Conservation (phyloP, 2,888 invertebrate genomes). For the Poecilobothrus nobilitatus region DNA sequence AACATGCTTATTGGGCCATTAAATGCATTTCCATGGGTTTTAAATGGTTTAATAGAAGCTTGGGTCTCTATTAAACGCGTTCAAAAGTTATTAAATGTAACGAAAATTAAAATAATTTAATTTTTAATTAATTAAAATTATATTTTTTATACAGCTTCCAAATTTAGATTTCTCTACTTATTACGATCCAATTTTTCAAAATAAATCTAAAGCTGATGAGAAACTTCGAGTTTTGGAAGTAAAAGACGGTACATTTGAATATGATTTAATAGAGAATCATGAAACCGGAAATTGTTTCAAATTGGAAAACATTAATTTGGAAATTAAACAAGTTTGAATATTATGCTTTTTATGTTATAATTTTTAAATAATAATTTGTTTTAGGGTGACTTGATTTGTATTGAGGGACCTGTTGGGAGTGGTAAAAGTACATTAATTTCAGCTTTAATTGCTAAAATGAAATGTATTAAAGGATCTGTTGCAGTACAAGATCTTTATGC, state of each 20-base stretch:
- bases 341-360: background rate
- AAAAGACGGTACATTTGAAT: slow-evolving; percentile 52
- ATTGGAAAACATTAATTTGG: slow-evolving; percentile 38
- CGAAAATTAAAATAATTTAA: background rate
- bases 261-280: slow-evolving; percentile 25
- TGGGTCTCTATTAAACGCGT: slow-evolving; percentile 89
- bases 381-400: slow-evolving; percentile 71
- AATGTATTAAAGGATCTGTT: slow-evolving; percentile 59
- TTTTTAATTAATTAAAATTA: background rate
- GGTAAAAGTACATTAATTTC: slow-evolving; percentile 84
- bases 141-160: slow-evolving; percentile 27
- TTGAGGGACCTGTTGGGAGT: slow-evolving; percentile 81
- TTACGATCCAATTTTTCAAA: slow-evolving; percentile 37
- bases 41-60: slow-evolving; percentile 92
- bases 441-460: slow-evolving; percentile 78
- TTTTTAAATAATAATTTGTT: slow-evolving; percentile 25
- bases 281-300: slow-evolving; percentile 26
- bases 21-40: slow-evolving; percentile 97
- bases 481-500: slow-evolving; percentile 58
- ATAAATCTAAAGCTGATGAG: slow-evolving; percentile 36
- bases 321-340: slow-evolving; percentile 35
- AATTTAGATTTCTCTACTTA: slow-evolving; percentile 40
- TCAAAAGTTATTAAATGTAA: slow-evolving; percentile 69
- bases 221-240: slow-evolving; percentile 51
- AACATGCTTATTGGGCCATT: slow-evolving; percentile 93